Conservation (phyloP, 1,140 invertebrate species). For the Bombus sibiricus region DNA sequence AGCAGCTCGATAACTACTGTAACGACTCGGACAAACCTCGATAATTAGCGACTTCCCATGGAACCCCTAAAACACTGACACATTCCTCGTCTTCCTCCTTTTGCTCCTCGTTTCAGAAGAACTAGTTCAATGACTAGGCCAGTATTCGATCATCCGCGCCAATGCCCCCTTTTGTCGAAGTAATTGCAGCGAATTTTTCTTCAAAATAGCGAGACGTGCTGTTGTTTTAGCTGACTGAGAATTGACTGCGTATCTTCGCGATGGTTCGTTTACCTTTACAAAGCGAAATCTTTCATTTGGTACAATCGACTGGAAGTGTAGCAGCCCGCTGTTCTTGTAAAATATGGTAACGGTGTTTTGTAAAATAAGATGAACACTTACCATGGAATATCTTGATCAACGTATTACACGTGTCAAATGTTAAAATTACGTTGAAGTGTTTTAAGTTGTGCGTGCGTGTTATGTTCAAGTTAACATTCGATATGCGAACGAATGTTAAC, state of each 20-base stretch:
- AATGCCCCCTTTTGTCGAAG: neutral
- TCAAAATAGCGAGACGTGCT: neutral
- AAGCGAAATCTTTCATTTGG: too few species aligned
- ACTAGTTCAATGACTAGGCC: neutral
- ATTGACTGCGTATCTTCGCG: neutral
- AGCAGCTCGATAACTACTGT: slow-evolving; percentile 50
- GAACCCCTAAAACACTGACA: slow-evolving; percentile 26
- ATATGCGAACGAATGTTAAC: too few species aligned
- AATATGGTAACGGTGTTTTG: too few species aligned
- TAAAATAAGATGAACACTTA: too few species aligned
- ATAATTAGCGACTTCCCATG: slow-evolving; percentile 66
- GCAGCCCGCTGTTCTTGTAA: too few species aligned
- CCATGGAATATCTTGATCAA: too few species aligned
- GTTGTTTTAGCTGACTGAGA: neutral
- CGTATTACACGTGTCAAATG: too few species aligned
- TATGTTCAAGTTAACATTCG: too few species aligned
- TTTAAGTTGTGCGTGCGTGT: too few species aligned
- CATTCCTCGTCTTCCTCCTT: neutral
- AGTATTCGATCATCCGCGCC: neutral
- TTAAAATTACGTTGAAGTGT: too few species aligned
- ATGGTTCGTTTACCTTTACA: too few species aligned
- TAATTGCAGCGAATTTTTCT: slow-evolving; percentile 14
- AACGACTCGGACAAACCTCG: slow-evolving; percentile 66
- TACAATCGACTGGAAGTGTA: too few species aligned
- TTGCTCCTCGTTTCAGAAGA: neutral